Base-by-base conservation (phyloP, 2,113 vertebrate genomes). In the Chaetops frenatus region DNA sequence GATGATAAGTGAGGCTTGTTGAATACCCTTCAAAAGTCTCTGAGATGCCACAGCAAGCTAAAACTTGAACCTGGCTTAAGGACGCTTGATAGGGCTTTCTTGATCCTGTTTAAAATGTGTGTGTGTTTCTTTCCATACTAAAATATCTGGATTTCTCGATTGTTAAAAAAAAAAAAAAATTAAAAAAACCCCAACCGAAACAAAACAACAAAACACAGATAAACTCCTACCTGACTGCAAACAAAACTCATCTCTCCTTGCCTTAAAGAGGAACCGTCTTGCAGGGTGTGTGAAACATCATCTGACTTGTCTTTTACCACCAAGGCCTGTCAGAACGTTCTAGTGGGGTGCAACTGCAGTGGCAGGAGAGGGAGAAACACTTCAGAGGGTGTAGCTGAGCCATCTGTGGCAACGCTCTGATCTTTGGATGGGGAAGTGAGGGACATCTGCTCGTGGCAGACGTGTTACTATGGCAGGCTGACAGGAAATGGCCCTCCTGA, bases 391-490 rank as follows among this genome's bases (percentile, higher is more conserved):
- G 54, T 70, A 70, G 54, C 54, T 70, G 71, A 94, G 71, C 90
- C 90, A 94, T 96, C 94, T 97, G 94, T 79, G 82, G 76, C 80
- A 92, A n/a, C 0, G 1, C 67, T 90, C 12, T 94, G 92, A 85
- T 96, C 88, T 88, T 93, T 83, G 88, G 77, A 58, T 10, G 0
- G 12, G 71, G 54, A 92, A 95, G 50, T 18, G 38, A 90, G 64
- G 3, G 6, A 64, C 95, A 90, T 72, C 92, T 96, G 92, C 67
- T 95, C 58, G 82, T 90, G 38, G 38, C 20, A 93, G 64, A 91
- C 54, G 71, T 95, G 94, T 95, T 96, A 92, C 96, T 96, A 90
- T 90, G 3, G 51, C 85, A 77, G 53, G 79, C 86, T 94, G 90
- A 33, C 21, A 0, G 70, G 54, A 57, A 88, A 35, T 51, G 81